Evolutionary conservation across 2,888 invertebrate species (phyloP), one percentile per base, ranked within the genome.

Genomic region (Drosophila fulvimacula): DNA sequence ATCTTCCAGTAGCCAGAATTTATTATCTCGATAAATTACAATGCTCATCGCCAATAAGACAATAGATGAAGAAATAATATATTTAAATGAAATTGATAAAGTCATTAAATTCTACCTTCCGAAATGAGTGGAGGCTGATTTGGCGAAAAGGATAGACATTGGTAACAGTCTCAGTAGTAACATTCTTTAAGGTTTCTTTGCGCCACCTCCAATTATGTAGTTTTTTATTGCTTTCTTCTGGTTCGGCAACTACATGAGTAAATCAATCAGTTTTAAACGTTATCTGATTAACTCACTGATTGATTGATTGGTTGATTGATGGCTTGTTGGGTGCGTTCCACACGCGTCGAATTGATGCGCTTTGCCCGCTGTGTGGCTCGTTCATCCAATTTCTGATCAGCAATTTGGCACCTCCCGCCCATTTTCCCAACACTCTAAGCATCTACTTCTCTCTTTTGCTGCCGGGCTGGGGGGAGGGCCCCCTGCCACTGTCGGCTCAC

Each of bases 201-300:
- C n/a, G n/a, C 10, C 30, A 30, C 30, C 30, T 30, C 9, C 30
- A 30, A 9, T 30, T 10, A 10, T 10, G n/a, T n/a, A n/a, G n/a
- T n/a, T 10, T 30, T 9, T 30, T 30, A 10, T 10, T 30, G 30
- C 30, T 21, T 42, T 48, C 48, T 17, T 30, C 30, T 6, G 5
- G 15, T 49, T 32, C 19, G 32, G 21, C 10, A 17, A 27, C 21
- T 30, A 44, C 21, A 62, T 36, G 17, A 67, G 70, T 77, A 78
- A 82, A 73, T 82, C 76, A 74, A 73, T 69, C 70, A 67, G 73
- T 55, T 49, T 48, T 63, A 64, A 75, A 49, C 65, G 53, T 38
- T 75, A 53, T 56, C 38, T 21, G 51, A 46, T 46, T 41, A 41
- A n/a, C 34, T 36, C 27, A 27, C 32, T 65, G 36, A 62, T 62